phyloP scores from a whole-genome alignment of 2,888 invertebrate genomes.

The Fragum whitleyi region DNA sequence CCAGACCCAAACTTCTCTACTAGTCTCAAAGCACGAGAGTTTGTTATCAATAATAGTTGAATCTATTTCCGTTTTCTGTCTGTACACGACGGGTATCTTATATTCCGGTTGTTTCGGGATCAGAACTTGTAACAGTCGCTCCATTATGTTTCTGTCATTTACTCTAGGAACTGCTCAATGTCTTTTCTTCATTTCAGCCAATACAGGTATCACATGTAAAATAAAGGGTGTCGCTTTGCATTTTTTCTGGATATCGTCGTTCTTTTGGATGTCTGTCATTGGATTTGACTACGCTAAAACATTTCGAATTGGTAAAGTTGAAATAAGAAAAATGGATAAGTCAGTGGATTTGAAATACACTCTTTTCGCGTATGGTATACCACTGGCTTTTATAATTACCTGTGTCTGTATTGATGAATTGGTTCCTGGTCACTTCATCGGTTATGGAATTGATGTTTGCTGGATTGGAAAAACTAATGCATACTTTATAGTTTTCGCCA shows the following conservation, averaged over 20 bases:
- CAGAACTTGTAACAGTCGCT: background rate
- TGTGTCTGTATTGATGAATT: conserved; percentile 13
- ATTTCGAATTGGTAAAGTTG: background rate
- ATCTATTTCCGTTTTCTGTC: conserved; percentile 5
- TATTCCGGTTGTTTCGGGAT: conserved; percentile 4
- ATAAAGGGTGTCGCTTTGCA: background rate
- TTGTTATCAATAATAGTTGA: background rate
- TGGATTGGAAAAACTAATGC: conserved; percentile 16
- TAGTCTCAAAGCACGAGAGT: background rate
- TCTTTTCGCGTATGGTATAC: conserved; percentile 7
- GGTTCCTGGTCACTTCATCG: background rate
- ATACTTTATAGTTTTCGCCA: background rate
- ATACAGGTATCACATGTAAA: background rate
- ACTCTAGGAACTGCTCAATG: conserved; percentile 8
- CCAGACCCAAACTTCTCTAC: no score
- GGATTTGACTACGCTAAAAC: conserved; percentile 17
- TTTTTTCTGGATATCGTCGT: conserved; percentile 10
- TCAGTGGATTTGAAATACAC: background rate
- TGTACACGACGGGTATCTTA: background rate
- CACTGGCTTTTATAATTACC: background rate
- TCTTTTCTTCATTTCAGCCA: conserved; percentile 5
- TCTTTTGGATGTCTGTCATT: conserved; percentile 21
- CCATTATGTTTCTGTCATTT: background rate
- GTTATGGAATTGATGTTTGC: conserved; percentile 15
- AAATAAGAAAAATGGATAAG: background rate